phyloP scores from a whole-genome alignment of 1,140 invertebrate genomes.

The Gryllus bimaculatus region DNA sequence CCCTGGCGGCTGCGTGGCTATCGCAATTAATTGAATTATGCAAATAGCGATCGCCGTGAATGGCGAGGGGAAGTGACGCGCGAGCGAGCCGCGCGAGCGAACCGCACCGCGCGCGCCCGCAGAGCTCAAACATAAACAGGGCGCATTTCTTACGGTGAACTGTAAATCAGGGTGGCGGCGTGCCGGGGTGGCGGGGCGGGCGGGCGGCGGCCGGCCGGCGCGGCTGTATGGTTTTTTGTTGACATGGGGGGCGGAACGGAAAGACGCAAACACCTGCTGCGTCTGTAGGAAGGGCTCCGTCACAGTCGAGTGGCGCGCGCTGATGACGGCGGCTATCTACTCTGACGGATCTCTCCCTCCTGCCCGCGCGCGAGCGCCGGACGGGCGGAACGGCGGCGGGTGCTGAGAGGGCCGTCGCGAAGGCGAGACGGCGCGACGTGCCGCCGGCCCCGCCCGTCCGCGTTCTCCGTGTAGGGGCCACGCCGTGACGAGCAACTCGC shows the following conservation, averaged over 20 bases:
- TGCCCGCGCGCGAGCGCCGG: too few relatives aligned
- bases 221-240: neutral
- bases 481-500: too few relatives aligned
- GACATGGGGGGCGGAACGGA: neutral
- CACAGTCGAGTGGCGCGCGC: neutral
- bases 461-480: neutral
- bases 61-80: neutral
- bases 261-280: conserved; percentile 2
- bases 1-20: neutral
- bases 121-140: too few relatives aligned
- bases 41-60: neutral
- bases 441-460: too few relatives aligned
- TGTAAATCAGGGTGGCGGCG: neutral
- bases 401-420: too few relatives aligned
- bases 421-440: neutral
- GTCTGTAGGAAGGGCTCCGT: neutral
- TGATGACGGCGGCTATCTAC: neutral
- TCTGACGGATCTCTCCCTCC: neutral
- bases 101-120: too few relatives aligned
- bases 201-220: too few relatives aligned
- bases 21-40: neutral
- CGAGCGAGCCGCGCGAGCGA: too few relatives aligned
- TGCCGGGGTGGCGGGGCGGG: neutral
- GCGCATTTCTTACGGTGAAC: neutral
- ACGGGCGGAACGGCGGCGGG: neutral